phyloP scores from a whole-genome alignment of 1,140 invertebrate genomes.

The Rhagoletis pomonella region DNA sequence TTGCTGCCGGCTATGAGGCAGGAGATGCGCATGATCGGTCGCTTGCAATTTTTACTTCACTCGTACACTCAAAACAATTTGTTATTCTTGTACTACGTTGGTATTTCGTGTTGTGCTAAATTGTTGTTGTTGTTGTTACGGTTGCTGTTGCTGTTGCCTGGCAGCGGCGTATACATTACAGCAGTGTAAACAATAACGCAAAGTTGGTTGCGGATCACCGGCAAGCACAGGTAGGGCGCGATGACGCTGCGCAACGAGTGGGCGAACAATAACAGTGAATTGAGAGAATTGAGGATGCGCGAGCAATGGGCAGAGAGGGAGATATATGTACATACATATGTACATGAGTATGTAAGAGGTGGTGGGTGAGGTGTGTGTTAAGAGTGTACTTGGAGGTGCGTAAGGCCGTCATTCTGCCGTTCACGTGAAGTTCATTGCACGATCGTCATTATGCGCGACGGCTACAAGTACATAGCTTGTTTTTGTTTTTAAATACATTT shows the following conservation, averaged over 20 bases:
- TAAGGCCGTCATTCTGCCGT: background rate
- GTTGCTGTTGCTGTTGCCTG: background rate
- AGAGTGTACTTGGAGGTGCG: constrained; percentile 22
- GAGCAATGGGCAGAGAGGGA: background rate
- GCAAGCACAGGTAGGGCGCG: background rate
- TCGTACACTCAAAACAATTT: background rate
- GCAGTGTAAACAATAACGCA: background rate
- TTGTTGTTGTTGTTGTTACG: background rate
- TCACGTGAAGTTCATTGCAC: constrained; percentile 13
- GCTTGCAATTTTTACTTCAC: constrained; percentile 38
- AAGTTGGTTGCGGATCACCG: background rate
- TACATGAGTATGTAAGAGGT: background rate
- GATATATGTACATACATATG: background rate
- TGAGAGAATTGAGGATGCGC: background rate
- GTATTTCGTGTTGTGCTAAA: background rate
- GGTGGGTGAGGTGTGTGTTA: background rate
- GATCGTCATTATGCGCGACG: constrained; percentile 18
- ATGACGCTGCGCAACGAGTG: background rate
- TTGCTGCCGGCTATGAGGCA: background rate
- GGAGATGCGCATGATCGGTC: constrained; percentile 42
- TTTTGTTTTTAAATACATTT: too few species aligned
- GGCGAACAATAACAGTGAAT: constrained; percentile 15
- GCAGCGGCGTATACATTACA: background rate
- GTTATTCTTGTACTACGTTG: background rate
- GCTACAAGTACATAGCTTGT: too few species aligned